These are phyloP conservation scores for Tanypteryx hageni DNA, from an alignment of 2,888 invertebrate species.

Conservation along the genomic window DNA sequence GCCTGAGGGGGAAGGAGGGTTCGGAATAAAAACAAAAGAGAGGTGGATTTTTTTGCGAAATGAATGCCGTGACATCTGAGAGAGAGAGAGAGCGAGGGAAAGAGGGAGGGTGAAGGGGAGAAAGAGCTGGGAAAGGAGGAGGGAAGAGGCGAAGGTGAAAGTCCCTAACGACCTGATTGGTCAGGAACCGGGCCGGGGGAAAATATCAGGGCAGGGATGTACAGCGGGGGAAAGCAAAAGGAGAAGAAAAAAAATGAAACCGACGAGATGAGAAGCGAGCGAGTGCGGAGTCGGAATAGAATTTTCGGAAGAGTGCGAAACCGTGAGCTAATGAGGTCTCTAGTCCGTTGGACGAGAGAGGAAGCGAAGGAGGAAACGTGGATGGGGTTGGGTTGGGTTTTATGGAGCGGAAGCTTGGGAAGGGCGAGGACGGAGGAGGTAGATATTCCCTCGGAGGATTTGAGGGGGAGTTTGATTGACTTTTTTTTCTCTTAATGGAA, in stretches of 20 bases:
- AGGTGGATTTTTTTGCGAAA: not conserved
- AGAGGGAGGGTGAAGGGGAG: not conserved
- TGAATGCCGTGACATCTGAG: not conserved
- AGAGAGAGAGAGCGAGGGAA: not conserved
- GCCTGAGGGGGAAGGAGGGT: not conserved
- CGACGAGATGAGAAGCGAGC: not conserved
- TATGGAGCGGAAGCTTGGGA: not conserved
- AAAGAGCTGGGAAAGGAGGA: not conserved
- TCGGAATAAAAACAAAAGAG: not conserved
- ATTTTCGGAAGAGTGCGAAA: not conserved
- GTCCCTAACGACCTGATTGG: slow-evolving; percentile 54
- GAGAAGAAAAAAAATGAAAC: not conserved
- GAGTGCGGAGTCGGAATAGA: not conserved
- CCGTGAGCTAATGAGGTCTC: slow-evolving; percentile 41
- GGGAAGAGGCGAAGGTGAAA: slow-evolving; percentile 1
- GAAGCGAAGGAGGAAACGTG: not conserved
- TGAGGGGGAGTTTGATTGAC: not conserved
- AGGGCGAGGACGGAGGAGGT: not conserved
- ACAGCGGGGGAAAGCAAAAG: not conserved
- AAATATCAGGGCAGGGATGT: not conserved
- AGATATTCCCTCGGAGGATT: too few relatives aligned
- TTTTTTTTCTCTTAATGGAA: not conserved
- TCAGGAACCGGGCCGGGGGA: not conserved
- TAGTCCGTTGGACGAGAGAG: not conserved
- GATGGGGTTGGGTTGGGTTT: not conserved